Evolutionary conservation across 2,113 vertebrate genomes (phyloP), one percentile per base, ranked within the genome.

Genomic region (Pangasianodon hypophthalmus): DNA sequence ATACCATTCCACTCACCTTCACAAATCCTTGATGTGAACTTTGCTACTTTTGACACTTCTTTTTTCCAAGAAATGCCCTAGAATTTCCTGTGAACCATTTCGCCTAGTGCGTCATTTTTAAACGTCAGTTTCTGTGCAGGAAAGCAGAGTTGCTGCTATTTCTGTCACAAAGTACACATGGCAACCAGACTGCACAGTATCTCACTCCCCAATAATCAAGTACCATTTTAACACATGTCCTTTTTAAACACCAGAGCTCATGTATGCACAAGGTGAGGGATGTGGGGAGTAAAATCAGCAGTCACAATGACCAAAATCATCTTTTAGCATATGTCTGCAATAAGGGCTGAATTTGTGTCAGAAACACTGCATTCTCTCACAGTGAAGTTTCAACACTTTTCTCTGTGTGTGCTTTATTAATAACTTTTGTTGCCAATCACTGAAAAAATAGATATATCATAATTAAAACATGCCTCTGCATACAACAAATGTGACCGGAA

Each of bases 161-260:
- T 81, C 13, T 52, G 79, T 81, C 48, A 44, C 73, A 81, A 32
- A 81, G 79, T 81, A 52, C 14, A 52, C 79, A 81, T 54, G 79
- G 29, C 79, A 52, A 8, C 48, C 3, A 5, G 48, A 6, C 29
- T 50, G 14, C 44, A 79, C 77, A n/a, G 11, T 79, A 26, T 48
- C 14, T 80, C 14, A n/a, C 4, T 16, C 4, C 46, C 4, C 46
- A 29, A 11, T 79, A 79, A 48, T 79, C 46, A 50, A 48, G 9
- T 77, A 11, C 8, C 21, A 46, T 46, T 46, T 77, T 46, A 46
- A 46, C 9, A 73, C 2, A 32, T 41, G 3, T 46, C 0, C 21
- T 26, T 77, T 77, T 77, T 46, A 26, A 26, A 48, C 75, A 14
- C 19, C 71, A 75, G 16, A 37, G 69, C 73, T 77, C 10, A 0